phyloP scores from a whole-genome alignment of 2,888 invertebrate genomes.

The Dryomyza anilis region DNA sequence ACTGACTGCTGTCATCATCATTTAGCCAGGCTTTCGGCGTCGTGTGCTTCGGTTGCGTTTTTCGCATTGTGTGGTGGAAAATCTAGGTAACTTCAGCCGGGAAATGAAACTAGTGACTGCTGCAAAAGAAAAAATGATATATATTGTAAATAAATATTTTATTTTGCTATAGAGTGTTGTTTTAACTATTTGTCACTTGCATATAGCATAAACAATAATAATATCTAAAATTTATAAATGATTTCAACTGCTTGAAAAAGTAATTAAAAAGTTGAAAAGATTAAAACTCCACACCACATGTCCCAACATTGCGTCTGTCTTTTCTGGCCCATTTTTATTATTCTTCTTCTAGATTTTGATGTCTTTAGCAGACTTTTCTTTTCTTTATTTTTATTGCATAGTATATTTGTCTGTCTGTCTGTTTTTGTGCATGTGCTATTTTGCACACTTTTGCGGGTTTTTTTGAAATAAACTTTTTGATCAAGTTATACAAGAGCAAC shows the following conservation, averaged over 20 bases:
- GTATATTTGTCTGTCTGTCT: background rate
- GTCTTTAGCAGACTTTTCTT: background rate
- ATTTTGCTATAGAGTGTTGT: too few species aligned
- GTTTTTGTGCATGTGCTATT: conserved; percentile 9
- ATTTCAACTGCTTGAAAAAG: conserved; percentile 50
- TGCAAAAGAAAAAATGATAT: background rate
- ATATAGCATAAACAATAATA: background rate
- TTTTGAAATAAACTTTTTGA: conserved; percentile 28
- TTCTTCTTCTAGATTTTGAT: background rate
- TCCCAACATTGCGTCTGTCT: too few species aligned
- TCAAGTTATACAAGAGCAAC: conserved; percentile 21
- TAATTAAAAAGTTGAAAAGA: conserved; percentile 57
- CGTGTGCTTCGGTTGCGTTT: background rate
- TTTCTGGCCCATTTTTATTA: background rate
- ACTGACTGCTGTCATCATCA: conserved; percentile 1
- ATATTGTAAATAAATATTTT: too few species aligned
- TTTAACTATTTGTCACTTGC: conserved; percentile 9
- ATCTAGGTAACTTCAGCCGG: background rate
- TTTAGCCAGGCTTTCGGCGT: background rate
- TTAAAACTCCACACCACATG: conserved; percentile 44
- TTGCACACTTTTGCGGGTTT: conserved; percentile 31
- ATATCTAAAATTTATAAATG: conserved; percentile 29
- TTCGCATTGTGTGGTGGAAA: background rate
- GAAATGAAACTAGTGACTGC: too few species aligned
- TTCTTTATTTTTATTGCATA: background rate